These are phyloP conservation scores for Notodonta ziczac DNA, from an alignment of 2,888 invertebrate species.

Conservation along the genomic window DNA sequence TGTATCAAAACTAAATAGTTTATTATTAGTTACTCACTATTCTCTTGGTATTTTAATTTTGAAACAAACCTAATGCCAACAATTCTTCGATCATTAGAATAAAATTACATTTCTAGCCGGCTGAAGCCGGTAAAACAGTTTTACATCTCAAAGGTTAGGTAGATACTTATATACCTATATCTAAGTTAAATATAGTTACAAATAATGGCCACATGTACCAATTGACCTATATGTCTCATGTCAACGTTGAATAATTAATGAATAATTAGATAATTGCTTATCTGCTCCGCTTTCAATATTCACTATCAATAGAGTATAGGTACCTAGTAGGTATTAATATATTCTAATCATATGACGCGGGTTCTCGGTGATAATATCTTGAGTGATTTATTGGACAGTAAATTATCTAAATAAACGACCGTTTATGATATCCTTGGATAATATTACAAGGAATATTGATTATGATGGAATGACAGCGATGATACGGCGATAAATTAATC, in stretches of 20 bases:
- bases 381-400: slow-evolving; percentile 14
- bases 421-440: slow-evolving; percentile 4
- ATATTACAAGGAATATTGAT: slow-evolving; percentile 1
- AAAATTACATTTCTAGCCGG: too few species aligned
- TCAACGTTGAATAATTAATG: slow-evolving; percentile 62
- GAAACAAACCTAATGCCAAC: too few species aligned
- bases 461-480: not conserved
- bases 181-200: not conserved
- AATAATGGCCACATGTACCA: slow-evolving; percentile 16
- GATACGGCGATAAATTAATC: not conserved
- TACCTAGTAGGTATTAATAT: slow-evolving; percentile 9
- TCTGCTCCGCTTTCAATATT: slow-evolving; percentile 44
- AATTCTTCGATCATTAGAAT: too few species aligned
- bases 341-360: slow-evolving; percentile 23
- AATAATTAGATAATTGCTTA: slow-evolving; percentile 66
- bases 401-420: slow-evolving; percentile 9
- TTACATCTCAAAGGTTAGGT: too few species aligned
- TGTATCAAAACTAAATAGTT: too few species aligned
- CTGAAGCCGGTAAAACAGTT: too few species aligned
- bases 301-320: slow-evolving; percentile 11
- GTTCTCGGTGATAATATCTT: slow-evolving; percentile 29
- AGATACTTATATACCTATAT: too few species aligned
- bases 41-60: too few species aligned
- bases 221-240: slow-evolving; percentile 45
- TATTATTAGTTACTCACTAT: too few species aligned